These are phyloP conservation scores for Drosophila sturtevanti DNA, from an alignment of 1,140 invertebrate species.

Conservation along the genomic window DNA sequence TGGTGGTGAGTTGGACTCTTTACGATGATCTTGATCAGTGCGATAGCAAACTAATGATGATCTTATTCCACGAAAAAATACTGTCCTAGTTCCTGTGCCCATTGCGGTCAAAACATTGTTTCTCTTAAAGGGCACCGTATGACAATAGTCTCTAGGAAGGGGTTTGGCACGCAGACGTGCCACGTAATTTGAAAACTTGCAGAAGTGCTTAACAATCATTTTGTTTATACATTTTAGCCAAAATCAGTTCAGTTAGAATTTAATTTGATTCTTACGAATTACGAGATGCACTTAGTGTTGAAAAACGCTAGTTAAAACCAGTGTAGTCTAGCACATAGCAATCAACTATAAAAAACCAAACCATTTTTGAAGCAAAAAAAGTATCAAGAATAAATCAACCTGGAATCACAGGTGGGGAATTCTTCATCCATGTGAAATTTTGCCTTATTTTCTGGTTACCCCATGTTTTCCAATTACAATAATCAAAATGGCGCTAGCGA, in stretches of 20 bases:
- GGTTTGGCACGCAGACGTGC: slow-evolving; percentile 26
- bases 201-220: slow-evolving; percentile 60
- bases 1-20: slow-evolving; percentile 1
- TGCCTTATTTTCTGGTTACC: no score
- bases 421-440: no score
- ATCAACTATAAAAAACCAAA: no score
- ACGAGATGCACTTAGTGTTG: slow-evolving; percentile 66
- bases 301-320: slow-evolving; percentile 11
- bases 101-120: not conserved
- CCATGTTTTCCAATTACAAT: not conserved
- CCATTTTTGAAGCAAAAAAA: no score
- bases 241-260: slow-evolving; percentile 12
- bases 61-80: not conserved
- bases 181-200: slow-evolving; percentile 43
- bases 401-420: no score
- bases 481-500: not conserved
- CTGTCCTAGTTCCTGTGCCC: not conserved
- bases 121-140: not conserved
- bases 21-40: not conserved
- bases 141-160: slow-evolving; percentile 28
- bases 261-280: slow-evolving; percentile 32
- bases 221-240: slow-evolving; percentile 45
- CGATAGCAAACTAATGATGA: not conserved
- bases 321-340: no score
- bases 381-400: no score